Percentiles rank a stretch among this genome's conserved stretches.
Evolutionary conservation across 2,888 invertebrate species (phyloP).

Genomic region (Macropis europaea): DNA sequence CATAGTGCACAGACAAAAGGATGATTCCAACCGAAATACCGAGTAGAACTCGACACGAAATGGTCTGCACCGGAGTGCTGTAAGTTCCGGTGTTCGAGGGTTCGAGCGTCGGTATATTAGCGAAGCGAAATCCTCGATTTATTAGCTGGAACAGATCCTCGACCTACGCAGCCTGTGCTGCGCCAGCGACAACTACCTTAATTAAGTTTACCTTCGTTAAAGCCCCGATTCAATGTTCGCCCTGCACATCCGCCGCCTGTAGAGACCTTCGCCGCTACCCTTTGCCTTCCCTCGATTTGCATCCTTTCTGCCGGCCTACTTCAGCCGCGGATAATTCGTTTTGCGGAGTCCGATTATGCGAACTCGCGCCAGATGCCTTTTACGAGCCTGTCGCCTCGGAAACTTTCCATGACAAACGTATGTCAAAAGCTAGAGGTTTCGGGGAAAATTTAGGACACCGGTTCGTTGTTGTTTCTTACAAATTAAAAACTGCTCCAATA

Average conservation of each 20-base stretch:
- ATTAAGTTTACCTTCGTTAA: constrained; percentile 55
- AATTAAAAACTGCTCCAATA: too few relatives aligned
- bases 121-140: constrained; percentile 43
- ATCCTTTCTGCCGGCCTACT: constrained; percentile 3
- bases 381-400: too few relatives aligned
- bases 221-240: constrained; percentile 42
- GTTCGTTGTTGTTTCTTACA: too few relatives aligned
- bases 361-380: not conserved
- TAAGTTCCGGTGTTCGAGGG: not conserved
- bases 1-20: too few relatives aligned
- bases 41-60: not conserved
- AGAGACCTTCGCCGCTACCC: constrained; percentile 11
- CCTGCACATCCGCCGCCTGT: constrained; percentile 41
- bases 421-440: too few relatives aligned
- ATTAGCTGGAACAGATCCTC: constrained; percentile 24
- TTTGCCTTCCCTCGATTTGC: constrained; percentile 18
- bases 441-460: too few relatives aligned
- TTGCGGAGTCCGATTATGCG: not conserved
- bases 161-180: constrained; percentile 27
- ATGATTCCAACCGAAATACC: too few relatives aligned
- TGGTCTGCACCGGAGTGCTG: not conserved
- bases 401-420: too few relatives aligned
- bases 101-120: constrained; percentile 24
- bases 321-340: constrained; percentile 18
- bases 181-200: constrained; percentile 41